phyloP scores from a whole-genome alignment of 2,113 vertebrate species.

The Todiramphus chloris region DNA sequence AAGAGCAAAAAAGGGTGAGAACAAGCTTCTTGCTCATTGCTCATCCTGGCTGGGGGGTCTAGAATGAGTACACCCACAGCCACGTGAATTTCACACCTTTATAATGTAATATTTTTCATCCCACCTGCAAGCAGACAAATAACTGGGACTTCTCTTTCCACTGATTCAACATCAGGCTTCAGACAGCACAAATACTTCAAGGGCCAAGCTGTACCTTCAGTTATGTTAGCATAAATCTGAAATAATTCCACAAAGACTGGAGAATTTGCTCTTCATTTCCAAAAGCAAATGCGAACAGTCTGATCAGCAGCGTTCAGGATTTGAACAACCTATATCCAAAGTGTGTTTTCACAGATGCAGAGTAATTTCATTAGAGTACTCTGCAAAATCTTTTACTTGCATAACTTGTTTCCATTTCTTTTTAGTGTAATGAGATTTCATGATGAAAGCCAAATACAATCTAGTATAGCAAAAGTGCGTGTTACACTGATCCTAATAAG shows the following conservation, averaged over 20 bases:
- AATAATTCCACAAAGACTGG: background rate
- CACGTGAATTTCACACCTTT: background rate
- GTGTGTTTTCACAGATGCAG: slow-evolving; percentile 44
- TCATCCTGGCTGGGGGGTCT: background rate
- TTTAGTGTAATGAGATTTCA: slow-evolving; percentile 76
- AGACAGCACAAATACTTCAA: background rate
- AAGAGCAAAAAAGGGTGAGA: background rate
- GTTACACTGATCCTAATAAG: slow-evolving; percentile 75
- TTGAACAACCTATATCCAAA: slow-evolving; percentile 51
- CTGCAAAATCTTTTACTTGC: slow-evolving; percentile 70
- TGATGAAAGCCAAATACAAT: slow-evolving; percentile 76
- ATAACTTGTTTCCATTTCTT: slow-evolving; percentile 71
- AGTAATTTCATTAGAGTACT: slow-evolving; percentile 65
- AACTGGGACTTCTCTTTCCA: background rate
- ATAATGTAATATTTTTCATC: background rate
- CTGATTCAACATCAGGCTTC: background rate
- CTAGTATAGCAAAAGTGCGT: slow-evolving; percentile 68
- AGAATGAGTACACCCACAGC: background rate
- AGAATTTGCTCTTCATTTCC: background rate
- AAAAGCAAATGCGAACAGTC: background rate
- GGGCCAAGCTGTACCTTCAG: background rate
- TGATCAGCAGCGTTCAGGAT: slow-evolving; percentile 4
- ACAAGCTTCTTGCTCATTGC: background rate
- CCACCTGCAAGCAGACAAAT: slow-evolving; percentile 1
- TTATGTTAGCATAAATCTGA: background rate